Percentiles rank a stretch among this genome's conserved stretches.
Conservation (phyloP, 2,113 vertebrate species). For the Raja brachyura region DNA sequence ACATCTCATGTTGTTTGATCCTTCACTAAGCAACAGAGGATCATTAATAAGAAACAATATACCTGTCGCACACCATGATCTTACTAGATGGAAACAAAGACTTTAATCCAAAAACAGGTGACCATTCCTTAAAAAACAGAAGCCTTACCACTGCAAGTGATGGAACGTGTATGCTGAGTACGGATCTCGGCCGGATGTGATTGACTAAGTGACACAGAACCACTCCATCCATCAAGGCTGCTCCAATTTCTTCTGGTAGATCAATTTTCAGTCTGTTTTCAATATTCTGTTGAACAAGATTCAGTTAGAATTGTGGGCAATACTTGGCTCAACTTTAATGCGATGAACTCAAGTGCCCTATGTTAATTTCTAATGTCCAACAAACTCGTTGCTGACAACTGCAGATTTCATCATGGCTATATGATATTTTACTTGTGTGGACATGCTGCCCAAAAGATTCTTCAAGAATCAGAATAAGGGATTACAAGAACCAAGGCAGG, state of each 20-base stretch:
- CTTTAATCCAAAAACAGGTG: not conserved
- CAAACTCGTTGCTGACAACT: not conserved
- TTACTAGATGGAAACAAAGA: not conserved
- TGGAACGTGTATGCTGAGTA: slow-evolving; percentile 85
- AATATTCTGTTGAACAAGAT: slow-evolving; percentile 67
- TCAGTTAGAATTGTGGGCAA: not conserved
- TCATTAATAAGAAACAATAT: not conserved
- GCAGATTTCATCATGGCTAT: not conserved
- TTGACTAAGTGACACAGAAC: slow-evolving; percentile 90
- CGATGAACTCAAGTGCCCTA: not conserved
- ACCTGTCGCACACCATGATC: not conserved
- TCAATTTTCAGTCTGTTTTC: slow-evolving; percentile 83
- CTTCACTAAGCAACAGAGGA: not conserved
- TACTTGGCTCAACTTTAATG: too few species aligned
- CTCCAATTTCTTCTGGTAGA: slow-evolving; percentile 77
- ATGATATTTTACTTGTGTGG: not conserved
- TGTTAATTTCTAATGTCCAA: not conserved
- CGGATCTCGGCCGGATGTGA: slow-evolving; percentile 79
- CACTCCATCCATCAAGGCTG: slow-evolving; percentile 83
- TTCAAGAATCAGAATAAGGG: not conserved
- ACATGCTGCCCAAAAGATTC: not conserved
- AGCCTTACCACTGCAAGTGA: slow-evolving; percentile 83
- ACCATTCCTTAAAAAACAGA: not conserved
- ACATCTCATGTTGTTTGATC: not conserved
- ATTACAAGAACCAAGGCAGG: not conserved